Evolutionary conservation across 2,797 vertebrate species (phyloP).

Genomic region (Trematomus bernacchii): DNA sequence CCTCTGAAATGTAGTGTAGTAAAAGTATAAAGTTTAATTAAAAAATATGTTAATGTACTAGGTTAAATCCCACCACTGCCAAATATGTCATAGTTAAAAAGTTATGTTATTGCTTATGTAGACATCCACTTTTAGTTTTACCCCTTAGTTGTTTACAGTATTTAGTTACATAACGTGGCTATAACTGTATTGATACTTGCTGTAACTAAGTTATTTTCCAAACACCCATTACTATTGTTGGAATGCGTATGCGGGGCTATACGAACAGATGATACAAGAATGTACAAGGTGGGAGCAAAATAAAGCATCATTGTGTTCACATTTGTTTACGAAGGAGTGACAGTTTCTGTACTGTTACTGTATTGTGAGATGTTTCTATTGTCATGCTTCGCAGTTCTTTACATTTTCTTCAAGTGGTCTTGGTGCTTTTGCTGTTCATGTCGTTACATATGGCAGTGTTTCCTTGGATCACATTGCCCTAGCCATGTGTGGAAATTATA

Average conservation of each 20-base stretch:
- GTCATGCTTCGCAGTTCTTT: background rate
- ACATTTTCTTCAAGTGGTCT: background rate
- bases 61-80: no score
- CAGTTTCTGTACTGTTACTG: background rate
- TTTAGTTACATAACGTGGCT: background rate
- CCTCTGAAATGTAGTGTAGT: no score
- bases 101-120: background rate
- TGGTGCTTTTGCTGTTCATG: background rate
- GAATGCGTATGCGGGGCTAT: background rate
- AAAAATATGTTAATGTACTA: no score
- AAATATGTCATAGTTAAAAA: background rate
- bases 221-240: background rate
- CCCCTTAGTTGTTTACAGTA: no score
- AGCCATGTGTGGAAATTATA: background rate
- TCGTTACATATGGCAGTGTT: background rate
- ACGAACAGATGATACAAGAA: background rate
- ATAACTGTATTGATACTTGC: background rate
- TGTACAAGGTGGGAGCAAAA: background rate
- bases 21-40: no score
- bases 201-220: constrained; percentile 7
- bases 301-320: background rate
- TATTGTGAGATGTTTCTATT: background rate
- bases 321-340: background rate
- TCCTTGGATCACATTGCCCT: background rate
- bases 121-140: no score